Conservation (phyloP, 2,113 vertebrate species). For the Penelope pileata region DNA sequence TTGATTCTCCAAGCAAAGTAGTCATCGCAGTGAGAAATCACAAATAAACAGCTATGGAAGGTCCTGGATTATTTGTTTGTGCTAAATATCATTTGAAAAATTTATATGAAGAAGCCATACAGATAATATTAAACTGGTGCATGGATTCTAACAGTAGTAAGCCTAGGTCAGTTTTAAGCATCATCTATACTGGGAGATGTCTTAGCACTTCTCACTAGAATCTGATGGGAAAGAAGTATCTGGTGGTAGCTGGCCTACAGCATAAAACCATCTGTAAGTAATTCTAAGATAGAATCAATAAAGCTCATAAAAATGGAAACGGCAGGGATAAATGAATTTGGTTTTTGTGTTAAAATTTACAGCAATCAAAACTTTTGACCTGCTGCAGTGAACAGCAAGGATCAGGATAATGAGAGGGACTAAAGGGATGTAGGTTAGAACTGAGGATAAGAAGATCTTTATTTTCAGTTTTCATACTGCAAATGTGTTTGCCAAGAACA, state of each 20-base stretch:
- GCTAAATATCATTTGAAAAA: not conserved
- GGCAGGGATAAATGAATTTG: not conserved
- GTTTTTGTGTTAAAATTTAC: not conserved
- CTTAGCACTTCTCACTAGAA: not conserved
- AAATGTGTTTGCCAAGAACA: not conserved
- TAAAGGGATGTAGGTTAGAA: not conserved
- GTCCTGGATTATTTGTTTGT: not conserved
- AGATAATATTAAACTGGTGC: not conserved
- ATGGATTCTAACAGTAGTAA: not conserved
- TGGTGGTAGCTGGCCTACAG: not conserved
- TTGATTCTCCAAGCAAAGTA: not conserved
- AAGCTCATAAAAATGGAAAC: not conserved
- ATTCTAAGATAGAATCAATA: not conserved
- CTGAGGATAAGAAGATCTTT: not conserved
- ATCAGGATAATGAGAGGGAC: fast-evolving
- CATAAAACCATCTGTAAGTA: not conserved
- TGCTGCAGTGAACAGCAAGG: not conserved
- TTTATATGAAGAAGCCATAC: not conserved
- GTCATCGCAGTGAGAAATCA: not conserved
- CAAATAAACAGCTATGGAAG: not conserved
- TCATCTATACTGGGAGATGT: not conserved
- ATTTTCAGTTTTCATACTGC: not conserved
- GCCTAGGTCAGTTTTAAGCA: not conserved
- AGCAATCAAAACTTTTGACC: not conserved
- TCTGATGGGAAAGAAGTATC: not conserved